These are phyloP conservation scores for Mystacornis crossleyi DNA, from an alignment of 2,113 vertebrate genomes.

Conservation along the genomic window DNA sequence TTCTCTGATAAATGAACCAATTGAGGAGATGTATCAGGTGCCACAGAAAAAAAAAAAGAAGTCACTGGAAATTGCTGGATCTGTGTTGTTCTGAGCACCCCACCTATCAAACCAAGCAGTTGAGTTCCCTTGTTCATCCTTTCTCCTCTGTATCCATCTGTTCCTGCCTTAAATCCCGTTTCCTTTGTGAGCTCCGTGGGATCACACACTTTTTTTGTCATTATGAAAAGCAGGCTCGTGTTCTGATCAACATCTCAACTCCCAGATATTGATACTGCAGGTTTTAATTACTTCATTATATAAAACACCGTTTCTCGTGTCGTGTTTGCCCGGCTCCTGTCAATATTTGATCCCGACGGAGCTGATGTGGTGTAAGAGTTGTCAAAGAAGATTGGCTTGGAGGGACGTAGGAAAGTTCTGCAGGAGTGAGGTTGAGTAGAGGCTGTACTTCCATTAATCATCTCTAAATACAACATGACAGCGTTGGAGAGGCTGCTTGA, in stretches of 20 bases:
- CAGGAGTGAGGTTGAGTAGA: not conserved
- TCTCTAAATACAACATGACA: not conserved
- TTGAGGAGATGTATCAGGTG: constrained; percentile 3
- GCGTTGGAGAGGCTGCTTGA: not conserved
- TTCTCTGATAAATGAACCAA: constrained; percentile 6
- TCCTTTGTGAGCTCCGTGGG: not conserved
- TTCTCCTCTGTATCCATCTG: not conserved
- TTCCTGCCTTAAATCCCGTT: not conserved
- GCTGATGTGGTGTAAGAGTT: not conserved
- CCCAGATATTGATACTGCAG: not conserved
- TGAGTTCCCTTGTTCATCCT: not conserved
- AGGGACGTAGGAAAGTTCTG: not conserved
- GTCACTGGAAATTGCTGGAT: not conserved
- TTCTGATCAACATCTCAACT: not conserved
- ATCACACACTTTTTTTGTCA: not conserved
- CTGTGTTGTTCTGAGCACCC: not conserved
- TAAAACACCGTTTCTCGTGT: not conserved
- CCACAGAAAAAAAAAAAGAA: not conserved
- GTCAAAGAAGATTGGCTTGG: not conserved
- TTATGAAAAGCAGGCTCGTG: rapidly evolving
- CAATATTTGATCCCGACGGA: not conserved
- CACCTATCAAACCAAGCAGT: not conserved
- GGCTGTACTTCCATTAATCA: not conserved
- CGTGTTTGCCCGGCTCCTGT: not conserved
- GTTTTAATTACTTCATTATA: not conserved